Evolutionary conservation across 2,113 vertebrate species (phyloP).

Genomic region (Bettongia penicillata): DNA sequence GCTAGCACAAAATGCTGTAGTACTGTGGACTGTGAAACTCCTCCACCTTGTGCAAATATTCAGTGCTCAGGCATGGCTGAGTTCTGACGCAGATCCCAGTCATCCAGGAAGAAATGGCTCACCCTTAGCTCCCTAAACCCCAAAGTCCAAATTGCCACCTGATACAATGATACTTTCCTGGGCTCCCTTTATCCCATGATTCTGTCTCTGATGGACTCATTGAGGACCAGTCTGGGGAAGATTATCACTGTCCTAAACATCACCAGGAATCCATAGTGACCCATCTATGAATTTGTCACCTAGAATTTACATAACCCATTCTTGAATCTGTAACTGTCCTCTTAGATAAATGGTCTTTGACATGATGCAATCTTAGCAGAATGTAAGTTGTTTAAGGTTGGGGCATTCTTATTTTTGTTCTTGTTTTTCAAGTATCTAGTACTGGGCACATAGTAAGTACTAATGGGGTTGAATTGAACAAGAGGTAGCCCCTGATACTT

Average conservation of each 20-base stretch:
- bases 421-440: not conserved
- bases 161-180: not conserved
- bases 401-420: not conserved
- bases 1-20: not conserved
- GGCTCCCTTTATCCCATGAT: not conserved
- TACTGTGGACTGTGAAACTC: not conserved
- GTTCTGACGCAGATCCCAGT: not conserved
- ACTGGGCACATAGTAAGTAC: not conserved
- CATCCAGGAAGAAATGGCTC: not conserved
- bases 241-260: not conserved
- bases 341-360: not conserved
- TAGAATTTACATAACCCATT: not conserved
- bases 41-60: not conserved
- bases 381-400: not conserved
- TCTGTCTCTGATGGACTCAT: not conserved
- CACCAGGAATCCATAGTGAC: not conserved
- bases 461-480: not conserved
- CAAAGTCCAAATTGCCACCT: not conserved
- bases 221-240: not conserved
- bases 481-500: not conserved
- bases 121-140: too few relatives aligned
- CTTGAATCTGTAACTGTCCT: not conserved
- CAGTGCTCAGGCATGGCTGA: not conserved
- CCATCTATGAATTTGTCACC: not conserved
- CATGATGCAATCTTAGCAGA: not conserved